phyloP scores from a whole-genome alignment of 2,888 invertebrate genomes.

The Oligia strigilis region DNA sequence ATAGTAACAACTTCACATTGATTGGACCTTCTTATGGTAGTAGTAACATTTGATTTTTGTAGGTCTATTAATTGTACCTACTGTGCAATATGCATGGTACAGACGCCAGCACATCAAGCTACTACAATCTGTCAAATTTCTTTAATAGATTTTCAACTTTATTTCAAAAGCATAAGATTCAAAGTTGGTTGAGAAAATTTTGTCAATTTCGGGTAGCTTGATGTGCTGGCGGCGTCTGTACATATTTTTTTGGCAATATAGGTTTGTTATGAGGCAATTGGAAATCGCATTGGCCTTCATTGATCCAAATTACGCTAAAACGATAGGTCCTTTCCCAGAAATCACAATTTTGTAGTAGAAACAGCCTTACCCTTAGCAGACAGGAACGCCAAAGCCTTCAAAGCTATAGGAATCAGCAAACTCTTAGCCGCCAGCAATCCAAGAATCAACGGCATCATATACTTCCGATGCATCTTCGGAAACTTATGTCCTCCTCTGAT shows the following conservation, averaged over 20 bases:
- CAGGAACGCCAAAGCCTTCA: conserved; percentile 93
- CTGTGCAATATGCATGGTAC: too few relatives aligned
- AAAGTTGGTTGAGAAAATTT: too few relatives aligned
- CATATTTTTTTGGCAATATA: too few relatives aligned
- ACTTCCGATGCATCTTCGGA: conserved; percentile 86
- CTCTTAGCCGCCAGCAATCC: conserved; percentile 92
- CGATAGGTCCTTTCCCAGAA: background rate
- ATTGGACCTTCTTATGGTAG: background rate
- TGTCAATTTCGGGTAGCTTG: too few relatives aligned
- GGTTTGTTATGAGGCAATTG: background rate
- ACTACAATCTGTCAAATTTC: too few relatives aligned
- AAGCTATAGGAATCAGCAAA: conserved; percentile 92
- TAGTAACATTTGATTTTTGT: too few relatives aligned
- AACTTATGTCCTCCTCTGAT: conserved; percentile 63
- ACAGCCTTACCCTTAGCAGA: conserved; percentile 89
- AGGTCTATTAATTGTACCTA: too few relatives aligned
- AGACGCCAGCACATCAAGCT: too few relatives aligned
- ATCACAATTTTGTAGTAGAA: background rate
- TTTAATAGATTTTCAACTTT: too few relatives aligned
- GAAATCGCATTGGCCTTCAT: background rate
- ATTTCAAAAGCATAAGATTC: too few relatives aligned
- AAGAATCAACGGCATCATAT: conserved; percentile 91
- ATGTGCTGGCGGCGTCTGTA: too few relatives aligned
- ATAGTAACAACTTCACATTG: background rate
- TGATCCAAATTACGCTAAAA: background rate